Percentiles rank a stretch among this genome's conserved stretches.
Conservation (phyloP, 2,113 vertebrate species). For the Pogonocichla stellata region DNA sequence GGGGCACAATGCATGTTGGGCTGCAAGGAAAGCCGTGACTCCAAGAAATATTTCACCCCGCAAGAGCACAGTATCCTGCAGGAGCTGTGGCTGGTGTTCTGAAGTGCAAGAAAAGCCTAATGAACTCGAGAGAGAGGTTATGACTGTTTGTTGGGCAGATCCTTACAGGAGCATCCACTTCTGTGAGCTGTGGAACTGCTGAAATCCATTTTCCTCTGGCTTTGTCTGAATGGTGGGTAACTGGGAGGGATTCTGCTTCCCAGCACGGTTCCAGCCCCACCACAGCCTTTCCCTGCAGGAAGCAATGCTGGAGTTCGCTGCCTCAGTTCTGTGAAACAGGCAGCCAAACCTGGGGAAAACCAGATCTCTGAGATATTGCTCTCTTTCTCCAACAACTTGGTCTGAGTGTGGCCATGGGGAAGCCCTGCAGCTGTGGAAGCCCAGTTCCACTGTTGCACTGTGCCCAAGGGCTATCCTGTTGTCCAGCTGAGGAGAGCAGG, state of each 20-base stretch:
- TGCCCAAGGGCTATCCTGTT: neutral
- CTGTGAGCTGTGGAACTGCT: neutral
- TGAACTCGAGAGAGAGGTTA: neutral
- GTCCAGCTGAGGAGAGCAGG: fast-evolving
- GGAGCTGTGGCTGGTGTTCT: neutral
- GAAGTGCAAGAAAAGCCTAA: neutral
- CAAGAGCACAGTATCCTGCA: neutral
- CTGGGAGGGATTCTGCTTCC: too few relatives aligned
- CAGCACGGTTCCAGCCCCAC: too few relatives aligned
- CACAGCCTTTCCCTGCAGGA: neutral
- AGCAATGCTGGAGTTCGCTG: fast-evolving
- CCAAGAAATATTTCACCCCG: neutral
- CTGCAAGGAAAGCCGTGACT: neutral
- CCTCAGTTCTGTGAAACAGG: neutral
- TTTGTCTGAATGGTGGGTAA: neutral
- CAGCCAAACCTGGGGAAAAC: neutral
- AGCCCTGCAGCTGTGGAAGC: neutral
- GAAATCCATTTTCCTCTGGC: neutral
- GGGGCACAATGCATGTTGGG: neutral
- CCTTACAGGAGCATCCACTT: neutral
- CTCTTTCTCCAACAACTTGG: neutral
- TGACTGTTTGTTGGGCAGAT: fast-evolving
- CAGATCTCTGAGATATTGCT: neutral
- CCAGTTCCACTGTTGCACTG: neutral
- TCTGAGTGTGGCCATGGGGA: neutral